A percentile compares a stretch with the other conserved stretches of the same genome.
Conservation (phyloP, 2,797 vertebrate species). For the Buceros bicornis region DNA sequence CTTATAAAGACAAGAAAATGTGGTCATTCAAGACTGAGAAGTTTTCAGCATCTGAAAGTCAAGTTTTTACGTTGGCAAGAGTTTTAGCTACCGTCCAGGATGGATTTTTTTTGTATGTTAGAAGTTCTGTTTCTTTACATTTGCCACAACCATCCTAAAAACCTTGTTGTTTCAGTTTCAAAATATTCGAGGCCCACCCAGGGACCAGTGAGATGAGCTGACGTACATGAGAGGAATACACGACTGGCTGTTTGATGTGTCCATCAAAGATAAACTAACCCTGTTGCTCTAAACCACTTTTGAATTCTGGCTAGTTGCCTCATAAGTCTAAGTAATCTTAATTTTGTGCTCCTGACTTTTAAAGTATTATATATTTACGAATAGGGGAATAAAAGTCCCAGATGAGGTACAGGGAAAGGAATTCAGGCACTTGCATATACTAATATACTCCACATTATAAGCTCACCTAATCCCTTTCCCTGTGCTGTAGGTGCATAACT, state of each 20-base stretch:
- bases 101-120: neutral
- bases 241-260: no score
- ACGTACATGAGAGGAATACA: no score
- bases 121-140: neutral
- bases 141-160: no score
- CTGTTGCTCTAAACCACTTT: neutral
- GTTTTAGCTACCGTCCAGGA: neutral
- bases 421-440: neutral
- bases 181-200: no score
- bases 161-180: no score
- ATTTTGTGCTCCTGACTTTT: neutral
- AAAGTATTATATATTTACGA: neutral
- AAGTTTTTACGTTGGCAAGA: neutral
- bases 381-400: neutral
- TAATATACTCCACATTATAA: neutral
- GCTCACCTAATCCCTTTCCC: neutral
- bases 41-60: neutral
- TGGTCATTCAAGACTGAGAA: neutral
- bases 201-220: no score
- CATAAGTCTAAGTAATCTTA: neutral
- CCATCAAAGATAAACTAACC: neutral
- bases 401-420: neutral
- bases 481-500: neutral
- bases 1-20: conserved; percentile 33
- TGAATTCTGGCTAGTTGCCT: neutral